Evolutionary conservation across 2,888 invertebrate genomes (phyloP).

Genomic region (Melangyna quadrimaculata): DNA sequence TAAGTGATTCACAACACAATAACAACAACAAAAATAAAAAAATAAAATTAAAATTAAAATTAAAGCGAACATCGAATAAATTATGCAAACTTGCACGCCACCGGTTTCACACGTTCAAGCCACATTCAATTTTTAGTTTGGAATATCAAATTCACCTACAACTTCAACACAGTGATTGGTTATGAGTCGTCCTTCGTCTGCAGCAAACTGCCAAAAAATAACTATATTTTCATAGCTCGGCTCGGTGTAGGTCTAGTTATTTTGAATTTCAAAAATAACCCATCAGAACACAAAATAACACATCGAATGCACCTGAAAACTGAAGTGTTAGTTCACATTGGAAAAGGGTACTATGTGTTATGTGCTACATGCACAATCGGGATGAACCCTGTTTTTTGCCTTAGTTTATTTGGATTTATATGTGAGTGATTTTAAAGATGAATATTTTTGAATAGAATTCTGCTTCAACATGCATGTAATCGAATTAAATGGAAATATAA

Average conservation of each 20-base stretch:
- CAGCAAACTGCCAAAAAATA: too few relatives aligned
- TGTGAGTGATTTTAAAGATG: conserved; percentile 48
- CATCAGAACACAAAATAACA: conserved; percentile 1
- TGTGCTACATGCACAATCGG: not conserved
- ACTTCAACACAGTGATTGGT: conserved; percentile 35
- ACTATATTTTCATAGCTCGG: conserved; percentile 2
- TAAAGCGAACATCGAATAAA: too few relatives aligned
- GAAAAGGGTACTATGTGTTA: not conserved
- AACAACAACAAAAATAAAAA: not conserved
- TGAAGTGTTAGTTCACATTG: conserved; percentile 36
- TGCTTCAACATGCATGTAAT: conserved; percentile 63
- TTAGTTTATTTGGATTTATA: not conserved
- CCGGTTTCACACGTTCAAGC: conserved; percentile 50
- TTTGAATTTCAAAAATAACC: conserved; percentile 22
- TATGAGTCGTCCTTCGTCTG: not conserved
- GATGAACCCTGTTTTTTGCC: not conserved
- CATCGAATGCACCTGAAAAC: conserved; percentile 20
- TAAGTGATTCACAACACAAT: conserved; percentile 16
- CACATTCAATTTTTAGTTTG: conserved; percentile 54
- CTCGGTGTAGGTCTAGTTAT: not conserved
- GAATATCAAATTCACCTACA: not conserved
- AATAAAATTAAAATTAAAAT: too few relatives aligned
- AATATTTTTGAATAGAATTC: conserved; percentile 62
- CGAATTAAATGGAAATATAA: conserved; percentile 60
- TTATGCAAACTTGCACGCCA: conserved; percentile 50